phyloP scores from a whole-genome alignment of 2,888 invertebrate species.

The Agapetus fuscipes region DNA sequence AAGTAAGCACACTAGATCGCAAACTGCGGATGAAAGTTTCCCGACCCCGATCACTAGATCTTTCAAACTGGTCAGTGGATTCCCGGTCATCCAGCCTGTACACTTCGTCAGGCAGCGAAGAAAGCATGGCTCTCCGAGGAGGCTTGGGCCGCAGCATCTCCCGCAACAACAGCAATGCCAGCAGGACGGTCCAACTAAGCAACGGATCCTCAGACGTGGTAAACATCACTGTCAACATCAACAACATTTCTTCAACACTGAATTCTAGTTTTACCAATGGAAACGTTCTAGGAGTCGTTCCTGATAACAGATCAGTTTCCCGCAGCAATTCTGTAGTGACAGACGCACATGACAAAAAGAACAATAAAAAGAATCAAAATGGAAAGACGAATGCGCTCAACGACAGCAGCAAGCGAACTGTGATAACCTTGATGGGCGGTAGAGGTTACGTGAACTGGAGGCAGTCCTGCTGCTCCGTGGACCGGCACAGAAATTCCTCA shows the following conservation, averaged over 20 bases:
- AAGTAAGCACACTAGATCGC: slow-evolving; percentile 73
- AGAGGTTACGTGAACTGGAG: slow-evolving; percentile 82
- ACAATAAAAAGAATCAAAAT: slow-evolving; percentile 26
- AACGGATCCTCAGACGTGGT: slow-evolving; percentile 32
- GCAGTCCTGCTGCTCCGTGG: slow-evolving; percentile 57
- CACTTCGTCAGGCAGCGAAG: slow-evolving; percentile 80
- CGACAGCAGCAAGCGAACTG: slow-evolving; percentile 47
- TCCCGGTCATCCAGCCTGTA: slow-evolving; percentile 72
- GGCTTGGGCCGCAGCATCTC: slow-evolving; percentile 54
- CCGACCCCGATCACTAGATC: slow-evolving; percentile 68
- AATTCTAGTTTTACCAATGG: slow-evolving; percentile 38
- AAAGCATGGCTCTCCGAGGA: slow-evolving; percentile 58
- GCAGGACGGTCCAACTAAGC: slow-evolving; percentile 47
- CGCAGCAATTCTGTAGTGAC: slow-evolving; percentile 30
- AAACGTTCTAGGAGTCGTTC: slow-evolving; percentile 30
- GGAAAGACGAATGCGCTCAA: slow-evolving; percentile 23
- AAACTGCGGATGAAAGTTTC: slow-evolving; percentile 74
- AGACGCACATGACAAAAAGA: slow-evolving; percentile 25
- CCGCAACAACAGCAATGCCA: slow-evolving; percentile 66
- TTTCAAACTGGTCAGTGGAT: slow-evolving; percentile 84
- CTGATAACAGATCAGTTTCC: slow-evolving; percentile 29
- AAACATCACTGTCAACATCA: slow-evolving; percentile 45
- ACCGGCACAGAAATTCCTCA: slow-evolving; percentile 32
- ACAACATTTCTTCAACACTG: slow-evolving; percentile 33
- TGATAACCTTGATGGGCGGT: slow-evolving; percentile 80